Evolutionary conservation across 2,888 invertebrate species (phyloP).

Genomic region (Thelaira solivaga): DNA sequence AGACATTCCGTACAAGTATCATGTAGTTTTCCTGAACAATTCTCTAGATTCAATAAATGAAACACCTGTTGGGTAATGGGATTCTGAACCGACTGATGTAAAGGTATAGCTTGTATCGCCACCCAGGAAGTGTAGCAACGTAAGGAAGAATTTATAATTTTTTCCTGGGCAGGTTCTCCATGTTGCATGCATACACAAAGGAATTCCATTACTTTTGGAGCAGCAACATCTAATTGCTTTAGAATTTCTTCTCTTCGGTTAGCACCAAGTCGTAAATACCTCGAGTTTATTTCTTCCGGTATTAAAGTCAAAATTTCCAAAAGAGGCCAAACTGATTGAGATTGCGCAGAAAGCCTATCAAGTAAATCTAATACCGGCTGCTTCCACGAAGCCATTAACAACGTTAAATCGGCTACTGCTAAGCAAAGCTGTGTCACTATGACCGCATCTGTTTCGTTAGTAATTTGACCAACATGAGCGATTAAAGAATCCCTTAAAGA

Average conservation of each 20-base stretch:
- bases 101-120: conserved; percentile 87
- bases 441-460: conserved; percentile 86
- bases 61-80: conserved; percentile 85
- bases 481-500: conserved; percentile 94
- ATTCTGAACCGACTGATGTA: conserved; percentile 84
- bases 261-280: conserved; percentile 89
- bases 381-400: conserved; percentile 96
- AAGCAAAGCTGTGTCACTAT: conserved; percentile 95
- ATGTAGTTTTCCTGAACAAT: conserved; percentile 83
- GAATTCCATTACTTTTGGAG: conserved; percentile 87
- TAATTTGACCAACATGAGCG: conserved; percentile 89
- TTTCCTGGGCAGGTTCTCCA: conserved; percentile 79
- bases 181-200: conserved; percentile 86
- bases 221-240: conserved; percentile 86
- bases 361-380: conserved; percentile 91
- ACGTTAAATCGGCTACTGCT: conserved; percentile 93
- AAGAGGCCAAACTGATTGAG: conserved; percentile 87
- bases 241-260: conserved; percentile 92
- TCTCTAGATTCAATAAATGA: conserved; percentile 82
- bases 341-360: conserved; percentile 82
- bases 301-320: conserved; percentile 94
- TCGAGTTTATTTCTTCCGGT: conserved; percentile 95
- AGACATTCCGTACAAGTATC: conserved; percentile 94
- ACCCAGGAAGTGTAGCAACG: conserved; percentile 96
- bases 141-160: conserved; percentile 83